phyloP scores from a whole-genome alignment of 2,113 vertebrate genomes.

The Paracyprichromis sp. region DNA sequence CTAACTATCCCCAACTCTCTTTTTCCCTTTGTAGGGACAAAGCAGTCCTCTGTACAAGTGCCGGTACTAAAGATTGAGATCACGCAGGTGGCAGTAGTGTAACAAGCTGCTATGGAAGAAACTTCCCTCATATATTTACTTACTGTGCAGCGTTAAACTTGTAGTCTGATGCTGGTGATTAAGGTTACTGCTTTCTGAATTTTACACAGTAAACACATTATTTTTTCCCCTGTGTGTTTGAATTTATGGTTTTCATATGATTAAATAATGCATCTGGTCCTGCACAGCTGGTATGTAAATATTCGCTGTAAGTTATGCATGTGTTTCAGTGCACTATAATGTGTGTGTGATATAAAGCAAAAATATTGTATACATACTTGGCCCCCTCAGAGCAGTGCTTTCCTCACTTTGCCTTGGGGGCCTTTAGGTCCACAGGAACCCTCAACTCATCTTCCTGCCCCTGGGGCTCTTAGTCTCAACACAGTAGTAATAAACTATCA shows the following conservation, averaged over 20 bases:
- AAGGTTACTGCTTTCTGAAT: neutral
- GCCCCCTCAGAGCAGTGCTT: neutral
- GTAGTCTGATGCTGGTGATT: neutral
- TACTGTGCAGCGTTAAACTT: neutral
- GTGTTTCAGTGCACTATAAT: neutral
- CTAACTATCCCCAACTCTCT: slow-evolving; percentile 1
- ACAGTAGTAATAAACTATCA: slow-evolving; percentile 73
- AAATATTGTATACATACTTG: neutral
- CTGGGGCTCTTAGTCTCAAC: slow-evolving; percentile 57
- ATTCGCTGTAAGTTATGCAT: neutral
- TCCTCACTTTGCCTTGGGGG: slow-evolving; percentile 34
- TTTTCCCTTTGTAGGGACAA: slow-evolving; percentile 24
- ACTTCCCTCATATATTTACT: neutral
- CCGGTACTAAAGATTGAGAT: neutral
- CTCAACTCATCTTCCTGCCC: slow-evolving; percentile 48
- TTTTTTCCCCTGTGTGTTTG: neutral
- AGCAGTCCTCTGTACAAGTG: slow-evolving; percentile 35
- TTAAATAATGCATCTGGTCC: neutral
- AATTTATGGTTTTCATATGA: neutral
- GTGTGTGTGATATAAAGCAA: slow-evolving; percentile 7
- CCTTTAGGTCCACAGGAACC: slow-evolving; percentile 44
- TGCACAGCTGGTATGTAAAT: neutral
- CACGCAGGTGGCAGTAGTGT: slow-evolving; percentile 29
- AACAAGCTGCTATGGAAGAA: neutral
- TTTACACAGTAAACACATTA: neutral